Conservation (phyloP, 2,797 vertebrate species). For the Sebastes matsubarae region DNA sequence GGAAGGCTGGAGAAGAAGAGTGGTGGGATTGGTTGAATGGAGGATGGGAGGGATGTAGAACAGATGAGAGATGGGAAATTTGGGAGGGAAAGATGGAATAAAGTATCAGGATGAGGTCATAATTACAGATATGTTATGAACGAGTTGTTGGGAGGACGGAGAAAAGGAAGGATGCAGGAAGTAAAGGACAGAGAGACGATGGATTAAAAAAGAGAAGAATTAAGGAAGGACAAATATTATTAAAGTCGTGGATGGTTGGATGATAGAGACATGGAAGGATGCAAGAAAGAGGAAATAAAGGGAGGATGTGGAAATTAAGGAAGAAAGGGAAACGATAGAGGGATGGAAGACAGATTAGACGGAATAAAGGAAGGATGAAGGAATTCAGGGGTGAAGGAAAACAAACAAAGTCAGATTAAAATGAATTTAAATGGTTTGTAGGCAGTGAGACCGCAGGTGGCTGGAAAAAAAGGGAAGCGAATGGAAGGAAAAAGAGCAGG, state of each 20-base stretch:
- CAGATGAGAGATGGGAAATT: neutral
- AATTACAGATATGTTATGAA: neutral
- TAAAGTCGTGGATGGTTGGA: neutral
- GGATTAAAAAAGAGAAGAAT: neutral
- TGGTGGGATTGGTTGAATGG: neutral
- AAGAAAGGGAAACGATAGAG: neutral
- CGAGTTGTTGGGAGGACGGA: neutral
- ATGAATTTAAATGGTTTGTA: conserved; percentile 54
- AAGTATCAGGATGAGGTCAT: neutral
- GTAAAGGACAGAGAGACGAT: neutral
- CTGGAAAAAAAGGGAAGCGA: conserved; percentile 27
- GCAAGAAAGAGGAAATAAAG: neutral
- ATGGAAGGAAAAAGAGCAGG: conserved; percentile 54
- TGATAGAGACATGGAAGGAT: neutral
- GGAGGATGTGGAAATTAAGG: neutral
- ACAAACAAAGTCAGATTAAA: conserved; percentile 44
- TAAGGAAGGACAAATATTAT: neutral
- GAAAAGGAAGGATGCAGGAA: neutral
- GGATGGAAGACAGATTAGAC: neutral
- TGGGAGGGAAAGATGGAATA: neutral
- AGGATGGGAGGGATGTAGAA: neutral
- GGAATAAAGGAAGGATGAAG: conserved; percentile 2
- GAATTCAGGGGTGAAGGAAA: neutral
- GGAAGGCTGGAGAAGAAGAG: neutral
- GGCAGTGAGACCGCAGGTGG: conserved; percentile 47